A percentile compares a stretch with the other conserved stretches of the same genome.
phyloP scores from a whole-genome alignment of 2,113 vertebrate species.

The Elgaria multicarinata region DNA sequence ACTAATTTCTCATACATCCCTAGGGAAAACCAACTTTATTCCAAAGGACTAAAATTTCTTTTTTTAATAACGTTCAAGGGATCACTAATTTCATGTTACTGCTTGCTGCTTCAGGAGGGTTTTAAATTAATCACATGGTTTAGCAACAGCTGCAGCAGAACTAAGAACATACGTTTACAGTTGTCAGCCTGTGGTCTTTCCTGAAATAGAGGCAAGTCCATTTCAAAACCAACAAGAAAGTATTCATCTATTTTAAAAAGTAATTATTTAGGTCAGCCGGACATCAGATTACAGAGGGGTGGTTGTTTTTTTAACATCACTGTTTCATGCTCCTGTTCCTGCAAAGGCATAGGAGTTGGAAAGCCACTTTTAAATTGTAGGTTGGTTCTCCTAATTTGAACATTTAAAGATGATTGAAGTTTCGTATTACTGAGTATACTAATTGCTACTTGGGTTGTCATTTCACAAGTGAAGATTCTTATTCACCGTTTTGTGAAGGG shows the following conservation, averaged over 20 bases:
- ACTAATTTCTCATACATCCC: no score
- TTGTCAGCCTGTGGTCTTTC: constrained; percentile 20
- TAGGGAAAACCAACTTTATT: constrained; percentile 59
- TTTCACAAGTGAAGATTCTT: neutral
- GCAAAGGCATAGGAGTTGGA: neutral
- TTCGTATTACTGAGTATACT: neutral
- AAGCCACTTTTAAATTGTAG: neutral
- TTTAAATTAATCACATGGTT: constrained; percentile 57
- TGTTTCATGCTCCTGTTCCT: neutral
- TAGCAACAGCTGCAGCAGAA: constrained; percentile 63
- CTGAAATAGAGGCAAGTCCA: constrained; percentile 48
- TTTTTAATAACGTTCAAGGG: constrained; percentile 63
- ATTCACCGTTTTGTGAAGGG: neutral
- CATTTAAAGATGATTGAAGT: neutral
- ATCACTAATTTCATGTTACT: constrained; percentile 68
- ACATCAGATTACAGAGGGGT: neutral
- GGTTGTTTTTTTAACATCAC: constrained; percentile 37
- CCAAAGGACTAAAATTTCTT: constrained; percentile 45
- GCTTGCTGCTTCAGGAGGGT: constrained; percentile 63
- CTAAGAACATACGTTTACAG: constrained; percentile 41
- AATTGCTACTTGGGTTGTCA: neutral
- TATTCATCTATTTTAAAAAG: constrained; percentile 16
- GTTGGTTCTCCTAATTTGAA: neutral
- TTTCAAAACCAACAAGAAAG: constrained; percentile 34
- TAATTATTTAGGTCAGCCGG: constrained; percentile 7